Evolutionary conservation across 2,888 invertebrate genomes (phyloP), one percentile per base, ranked within the genome.

Genomic region (Adelphocoris suturalis): DNA sequence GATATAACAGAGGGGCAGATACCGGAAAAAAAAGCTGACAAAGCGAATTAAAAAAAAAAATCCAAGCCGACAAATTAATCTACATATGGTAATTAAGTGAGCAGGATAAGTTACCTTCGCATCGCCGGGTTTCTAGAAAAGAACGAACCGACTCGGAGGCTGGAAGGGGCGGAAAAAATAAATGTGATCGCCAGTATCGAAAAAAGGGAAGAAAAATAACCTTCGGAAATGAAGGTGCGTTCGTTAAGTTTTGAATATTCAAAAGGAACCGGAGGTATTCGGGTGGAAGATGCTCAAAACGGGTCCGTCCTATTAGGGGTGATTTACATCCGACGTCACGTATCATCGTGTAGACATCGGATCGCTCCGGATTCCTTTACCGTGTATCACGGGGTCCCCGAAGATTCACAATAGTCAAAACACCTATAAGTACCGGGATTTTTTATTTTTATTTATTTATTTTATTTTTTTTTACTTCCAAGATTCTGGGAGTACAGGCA

Each of bases 191-290:
- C 19, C 52, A 37, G 52, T 3, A 52, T 19, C 61, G 61, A 61
- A 7, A 61, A 16, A 16, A 61, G 9, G n/a, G 19, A 61, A 61
- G 9, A 61, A 9, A 61, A 61, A 61, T 19, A 61, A 7, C 19
- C n/a, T n/a, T 9, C 19, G 61, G 61, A 61, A 61, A 61, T 37
- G n/a, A 61, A 61, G 16, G 16, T 61, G 19, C 16, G 61, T 61
- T 61, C 61, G 61, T 61, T 61, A 61, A 61, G 61, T 61, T 61
- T 61, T 61, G 61, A 61, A 19, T 61, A 61, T 61, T 61, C 61
- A 61, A 61, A 61, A 61, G 61, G 61, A 61, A 61, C n/a, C 0
- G 61, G 19, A 61, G 61, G 61, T 19, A 61, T 61, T 61, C 61
- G 61, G 61, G 61, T 61, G 61, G 61, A 61, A 61, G 61, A 61